A percentile compares a stretch with the other conserved stretches of the same genome.
Evolutionary conservation across 2,113 vertebrate species (phyloP).

Genomic region (Gorilla gorilla): DNA sequence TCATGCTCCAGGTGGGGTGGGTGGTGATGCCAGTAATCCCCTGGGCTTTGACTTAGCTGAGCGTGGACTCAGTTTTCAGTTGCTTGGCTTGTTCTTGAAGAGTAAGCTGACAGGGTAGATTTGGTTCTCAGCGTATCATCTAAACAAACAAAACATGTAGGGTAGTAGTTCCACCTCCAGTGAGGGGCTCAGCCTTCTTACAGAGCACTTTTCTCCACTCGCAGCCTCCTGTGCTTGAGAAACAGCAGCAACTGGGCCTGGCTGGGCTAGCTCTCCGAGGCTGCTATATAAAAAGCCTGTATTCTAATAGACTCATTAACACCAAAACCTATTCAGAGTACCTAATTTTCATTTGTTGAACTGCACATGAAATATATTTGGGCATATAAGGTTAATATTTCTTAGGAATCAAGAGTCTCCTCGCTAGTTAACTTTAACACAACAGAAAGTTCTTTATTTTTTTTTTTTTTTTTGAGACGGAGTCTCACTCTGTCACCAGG

Average conservation of each 20-base stretch:
- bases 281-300: background rate
- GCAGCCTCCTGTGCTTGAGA: rapidly evolving
- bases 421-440: background rate
- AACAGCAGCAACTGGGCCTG: background rate
- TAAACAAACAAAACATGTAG: background rate
- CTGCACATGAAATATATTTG: conserved; percentile 15
- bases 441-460: background rate
- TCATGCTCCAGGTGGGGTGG: background rate
- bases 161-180: background rate
- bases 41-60: background rate
- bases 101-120: background rate
- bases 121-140: background rate
- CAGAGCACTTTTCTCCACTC: background rate
- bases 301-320: background rate
- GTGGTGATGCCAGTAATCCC: background rate
- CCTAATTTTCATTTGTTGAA: background rate
- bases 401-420: background rate
- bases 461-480: too few species aligned
- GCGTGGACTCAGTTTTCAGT: background rate
- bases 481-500: too few species aligned
- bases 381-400: background rate
- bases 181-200: background rate
- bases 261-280: background rate
- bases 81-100: background rate
- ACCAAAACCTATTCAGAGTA: background rate